Base-by-base conservation (phyloP, 2,113 vertebrate species). In the Aix galericulata region DNA sequence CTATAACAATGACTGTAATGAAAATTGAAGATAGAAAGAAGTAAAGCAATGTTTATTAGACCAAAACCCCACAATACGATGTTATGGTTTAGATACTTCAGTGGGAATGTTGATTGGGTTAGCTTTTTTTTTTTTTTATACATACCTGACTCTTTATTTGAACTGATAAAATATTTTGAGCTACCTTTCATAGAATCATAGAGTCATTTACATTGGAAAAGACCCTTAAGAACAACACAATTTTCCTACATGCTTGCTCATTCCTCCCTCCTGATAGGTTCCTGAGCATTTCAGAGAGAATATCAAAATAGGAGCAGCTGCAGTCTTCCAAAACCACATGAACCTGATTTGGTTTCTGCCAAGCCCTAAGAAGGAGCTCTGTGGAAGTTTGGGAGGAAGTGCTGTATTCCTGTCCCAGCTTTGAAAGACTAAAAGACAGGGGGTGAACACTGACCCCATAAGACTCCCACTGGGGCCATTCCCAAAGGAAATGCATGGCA, bases 41-140 rank as follows among this genome's bases (percentile, higher is more conserved):
- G n/a, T 87, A 88, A 91, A 90, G 46, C 44, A 91, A 73, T 7
- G 8, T 83, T 75, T 86, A 88, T 79, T 85, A 91, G 77, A 58
- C 36, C 12, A 86, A 88, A 88, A 68, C 34, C 36, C 25, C 64
- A 22, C 14, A 73, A 40, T 40, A 74, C 0, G 23, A 0, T 42
- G 22, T 72, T 84, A 56, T 4, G 27, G 32, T 83, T 92, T 69
- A 73, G 58, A 60, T 58, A 69, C 58, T 81, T 69, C 22, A 52
- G 13, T 34, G 56, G 17, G 38, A 91, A 88, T 38, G 27, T 9
- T 74, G 36, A 82, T 29, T 68, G 25, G 42, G 84, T 68, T 73
- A 44, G 17, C 11, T 46, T 48, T 46, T 46, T 46, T 18, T 10
- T n/a, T 53, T 38, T 72, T 32, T 27, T 9, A 52, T 20, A 55